phyloP scores from a whole-genome alignment of 2,797 vertebrate genomes.

The Clarias fuscus region DNA sequence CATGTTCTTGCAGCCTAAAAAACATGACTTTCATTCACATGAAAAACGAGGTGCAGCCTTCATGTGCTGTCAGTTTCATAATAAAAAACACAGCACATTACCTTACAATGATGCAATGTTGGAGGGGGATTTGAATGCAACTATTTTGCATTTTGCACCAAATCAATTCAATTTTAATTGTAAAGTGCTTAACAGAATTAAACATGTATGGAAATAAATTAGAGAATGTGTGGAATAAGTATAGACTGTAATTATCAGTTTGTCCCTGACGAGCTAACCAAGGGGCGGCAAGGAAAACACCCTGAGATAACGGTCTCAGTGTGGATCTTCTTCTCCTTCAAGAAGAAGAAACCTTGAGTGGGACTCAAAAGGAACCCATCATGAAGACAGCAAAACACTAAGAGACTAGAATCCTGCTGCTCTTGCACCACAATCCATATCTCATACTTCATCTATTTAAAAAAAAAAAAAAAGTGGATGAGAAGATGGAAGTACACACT shows the following conservation, averaged over 20 bases:
- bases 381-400: neutral
- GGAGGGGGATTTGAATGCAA: neutral
- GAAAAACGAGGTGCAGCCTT: neutral
- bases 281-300: too few species aligned
- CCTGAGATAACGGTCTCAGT: too few species aligned
- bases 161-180: too few species aligned
- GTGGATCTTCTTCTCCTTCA: too few species aligned
- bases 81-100: neutral
- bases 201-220: too few species aligned
- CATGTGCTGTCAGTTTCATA: neutral
- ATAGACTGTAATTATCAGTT: neutral
- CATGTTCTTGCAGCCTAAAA: neutral
- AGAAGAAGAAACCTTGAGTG: too few species aligned
- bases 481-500: constrained; percentile 75
- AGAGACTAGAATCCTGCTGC: neutral
- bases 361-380: too few species aligned
- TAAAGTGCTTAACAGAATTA: too few species aligned
- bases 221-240: too few species aligned
- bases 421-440: constrained; percentile 1
- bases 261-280: too few species aligned
- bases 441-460: constrained; percentile 12
- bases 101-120: too few species aligned
- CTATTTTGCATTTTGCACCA: neutral
- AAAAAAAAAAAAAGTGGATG: constrained; percentile 56
- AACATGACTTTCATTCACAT: neutral